phyloP scores from a whole-genome alignment of 2,888 invertebrate genomes.

The Drosophila paramelanica region DNA sequence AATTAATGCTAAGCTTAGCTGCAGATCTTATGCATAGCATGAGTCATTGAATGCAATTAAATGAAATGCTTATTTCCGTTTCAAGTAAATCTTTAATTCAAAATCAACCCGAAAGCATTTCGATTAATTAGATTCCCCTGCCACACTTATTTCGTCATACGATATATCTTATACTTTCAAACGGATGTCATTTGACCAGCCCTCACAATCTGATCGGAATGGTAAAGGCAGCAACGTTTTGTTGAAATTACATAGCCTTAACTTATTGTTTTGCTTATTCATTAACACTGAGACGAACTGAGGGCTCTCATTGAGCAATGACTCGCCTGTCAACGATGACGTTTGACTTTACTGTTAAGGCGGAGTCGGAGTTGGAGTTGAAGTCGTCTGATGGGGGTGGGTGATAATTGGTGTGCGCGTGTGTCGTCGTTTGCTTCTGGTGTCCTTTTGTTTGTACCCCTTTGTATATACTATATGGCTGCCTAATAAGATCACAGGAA shows the following conservation, averaged over 20 bases:
- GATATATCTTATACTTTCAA: slow-evolving; percentile 24
- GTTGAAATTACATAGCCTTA: slow-evolving; percentile 52
- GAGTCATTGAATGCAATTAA: slow-evolving; percentile 15
- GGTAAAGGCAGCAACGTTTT: slow-evolving; percentile 45
- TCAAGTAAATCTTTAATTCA: not conserved
- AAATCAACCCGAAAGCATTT: slow-evolving; percentile 6
- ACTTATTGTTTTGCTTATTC: slow-evolving; percentile 66
- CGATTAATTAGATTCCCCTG: slow-evolving; percentile 47
- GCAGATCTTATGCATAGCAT: not conserved
- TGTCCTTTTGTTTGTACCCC: slow-evolving; percentile 57
- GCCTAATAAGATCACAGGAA: slow-evolving; percentile 69
- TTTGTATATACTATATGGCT: slow-evolving; percentile 44
- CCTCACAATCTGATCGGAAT: slow-evolving; percentile 45
- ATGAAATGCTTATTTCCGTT: not conserved
- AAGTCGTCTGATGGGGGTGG: slow-evolving; percentile 52
- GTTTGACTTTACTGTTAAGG: slow-evolving; percentile 59
- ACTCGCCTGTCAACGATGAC: slow-evolving; percentile 70
- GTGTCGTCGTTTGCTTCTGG: slow-evolving; percentile 50
- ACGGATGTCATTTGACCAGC: slow-evolving; percentile 40
- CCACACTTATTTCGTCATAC: slow-evolving; percentile 5
- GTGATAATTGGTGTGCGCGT: slow-evolving; percentile 70
- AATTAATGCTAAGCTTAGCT: slow-evolving; percentile 3
- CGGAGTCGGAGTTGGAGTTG: slow-evolving; percentile 1
- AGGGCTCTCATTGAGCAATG: slow-evolving; percentile 63
- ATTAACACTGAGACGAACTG: slow-evolving; percentile 50